Evolutionary conservation across 1,140 invertebrate species (phyloP).

Genomic region (Drosophila hydei): DNA sequence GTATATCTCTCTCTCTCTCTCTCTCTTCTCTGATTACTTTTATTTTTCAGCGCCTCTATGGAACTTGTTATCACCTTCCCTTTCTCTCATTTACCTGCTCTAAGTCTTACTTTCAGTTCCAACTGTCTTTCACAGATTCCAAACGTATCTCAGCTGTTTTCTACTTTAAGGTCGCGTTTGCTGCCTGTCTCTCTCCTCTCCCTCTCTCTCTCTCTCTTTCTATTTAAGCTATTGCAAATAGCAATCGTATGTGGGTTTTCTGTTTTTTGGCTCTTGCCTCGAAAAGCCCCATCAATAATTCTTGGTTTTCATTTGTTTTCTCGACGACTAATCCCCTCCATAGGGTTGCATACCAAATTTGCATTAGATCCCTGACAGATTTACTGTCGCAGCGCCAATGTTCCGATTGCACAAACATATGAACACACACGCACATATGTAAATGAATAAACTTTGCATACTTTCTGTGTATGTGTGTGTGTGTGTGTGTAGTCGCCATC

Average conservation of each 20-base stretch:
- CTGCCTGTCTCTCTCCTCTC: background rate
- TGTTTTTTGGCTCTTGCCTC: background rate
- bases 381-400: constrained; percentile 6
- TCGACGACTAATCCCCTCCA: background rate
- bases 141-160: no score
- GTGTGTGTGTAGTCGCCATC: constrained; percentile 57
- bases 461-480: constrained; percentile 34
- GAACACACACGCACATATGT: background rate
- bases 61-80: no score
- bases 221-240: background rate
- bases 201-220: no score
- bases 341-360: constrained; percentile 9
- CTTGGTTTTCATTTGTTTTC: constrained; percentile 6
- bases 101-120: no score
- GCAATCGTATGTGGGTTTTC: background rate
- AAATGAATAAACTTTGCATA: constrained; percentile 66
- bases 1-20: background rate
- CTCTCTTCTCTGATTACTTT: no score
- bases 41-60: no score
- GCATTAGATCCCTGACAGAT: constrained; percentile 20
- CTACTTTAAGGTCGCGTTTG: no score
- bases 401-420: background rate
- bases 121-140: no score
- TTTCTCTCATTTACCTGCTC: no score
- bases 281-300: background rate